Evolutionary conservation across 1,140 invertebrate species (phyloP), one percentile per base, ranked within the genome.

Genomic region (Drosophila kepulauana): DNA sequence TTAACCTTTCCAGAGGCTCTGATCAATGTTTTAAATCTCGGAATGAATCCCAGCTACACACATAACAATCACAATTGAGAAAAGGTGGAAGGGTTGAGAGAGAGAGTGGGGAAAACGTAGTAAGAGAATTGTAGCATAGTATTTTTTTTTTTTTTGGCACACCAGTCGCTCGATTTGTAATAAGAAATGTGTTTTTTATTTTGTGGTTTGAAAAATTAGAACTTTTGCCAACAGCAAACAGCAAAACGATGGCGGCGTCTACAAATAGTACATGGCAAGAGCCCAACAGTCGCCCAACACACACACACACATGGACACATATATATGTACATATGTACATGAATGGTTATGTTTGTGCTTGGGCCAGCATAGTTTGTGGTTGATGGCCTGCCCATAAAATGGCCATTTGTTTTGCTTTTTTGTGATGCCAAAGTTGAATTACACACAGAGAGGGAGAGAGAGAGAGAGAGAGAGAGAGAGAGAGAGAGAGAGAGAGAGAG

Each of bases 151-250:
- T 58, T 75, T 79, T 88, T 87, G 84, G 82, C 80, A 88, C 73
- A 51, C 79, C 58, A 49, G 65, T 75, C 46, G 77, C 80, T 72
- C 84, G 73, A 84, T 84, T 87, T 88, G 84, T 84, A 84, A 88
- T 84, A 84, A 82, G 82, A 80, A 79, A 84, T 88, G 73, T 82
- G 62, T 76, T 61, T 59, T 79, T 86, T 82, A 77, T 86, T 82
- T 77, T 87, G 82, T 78, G 82, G 84, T 72, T 76, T 79, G 84
- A 88, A 88, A 87, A 87, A 87, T 88, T 87, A 73, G 82, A 87
- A 88, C 80, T 88, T 82, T 79, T 79, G 79, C 82, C 84, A 88
- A 74, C 56, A 67, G 63, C 70, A 81, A 75, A 79, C 62, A 77
- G 58, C 68, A 80, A 68, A 82, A 73, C 74, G 72, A 79, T 76